A percentile compares a stretch with the other conserved stretches of the same genome.
Evolutionary conservation across 2,888 invertebrate species (phyloP).

Genomic region (Caenorhabditis auriculariae): DNA sequence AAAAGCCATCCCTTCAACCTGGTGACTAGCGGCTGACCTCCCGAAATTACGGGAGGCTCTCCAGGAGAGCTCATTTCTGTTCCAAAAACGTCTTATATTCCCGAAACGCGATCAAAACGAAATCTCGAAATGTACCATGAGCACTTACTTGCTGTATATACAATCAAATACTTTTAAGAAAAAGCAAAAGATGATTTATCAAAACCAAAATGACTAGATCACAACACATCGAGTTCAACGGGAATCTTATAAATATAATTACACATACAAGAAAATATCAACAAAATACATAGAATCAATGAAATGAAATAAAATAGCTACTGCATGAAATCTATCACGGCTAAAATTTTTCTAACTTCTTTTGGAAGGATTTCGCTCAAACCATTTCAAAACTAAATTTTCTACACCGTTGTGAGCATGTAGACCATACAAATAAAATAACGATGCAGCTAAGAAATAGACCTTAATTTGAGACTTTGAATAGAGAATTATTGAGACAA

Average conservation of each 20-base stretch:
- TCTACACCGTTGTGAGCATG: slow-evolving; percentile 47
- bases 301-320: background rate
- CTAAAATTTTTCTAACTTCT: background rate
- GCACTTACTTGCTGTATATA: no score
- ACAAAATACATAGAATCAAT: background rate
- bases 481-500: background rate
- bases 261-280: background rate
- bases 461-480: slow-evolving; percentile 15
- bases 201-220: no score
- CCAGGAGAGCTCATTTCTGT: slow-evolving; percentile 24
- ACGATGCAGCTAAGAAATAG: slow-evolving; percentile 35
- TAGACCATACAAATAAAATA: slow-evolving; percentile 42
- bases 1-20: slow-evolving; percentile 46
- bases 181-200: no score
- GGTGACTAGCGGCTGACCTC: slow-evolving; percentile 39
- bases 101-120: no score
- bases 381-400: slow-evolving; percentile 51
- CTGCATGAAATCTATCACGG: background rate
- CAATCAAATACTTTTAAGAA: no score
- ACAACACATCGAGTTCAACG: no score
- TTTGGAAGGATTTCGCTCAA: slow-evolving; percentile 23
- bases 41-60: slow-evolving; percentile 47
- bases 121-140: no score
- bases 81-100: no score
- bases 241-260: no score